A percentile compares a stretch with the other conserved stretches of the same genome.
Conservation (phyloP, 2,113 vertebrate species). For the Campylomormyrus tamandua region DNA sequence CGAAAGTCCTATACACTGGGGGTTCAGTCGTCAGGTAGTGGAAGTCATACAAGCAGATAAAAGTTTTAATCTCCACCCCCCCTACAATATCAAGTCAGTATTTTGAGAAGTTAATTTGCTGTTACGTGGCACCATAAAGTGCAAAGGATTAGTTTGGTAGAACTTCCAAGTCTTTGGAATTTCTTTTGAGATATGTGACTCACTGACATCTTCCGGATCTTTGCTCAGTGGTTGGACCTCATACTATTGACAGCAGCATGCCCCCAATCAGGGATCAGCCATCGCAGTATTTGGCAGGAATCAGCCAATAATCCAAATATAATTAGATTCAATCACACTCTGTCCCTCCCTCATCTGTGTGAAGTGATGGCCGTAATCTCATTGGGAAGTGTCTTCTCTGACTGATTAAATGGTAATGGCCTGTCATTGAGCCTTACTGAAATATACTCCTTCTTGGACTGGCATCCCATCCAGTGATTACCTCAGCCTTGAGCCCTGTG, state of each 20-base stretch:
- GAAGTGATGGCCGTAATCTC: neutral
- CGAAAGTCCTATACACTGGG: neutral
- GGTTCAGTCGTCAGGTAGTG: neutral
- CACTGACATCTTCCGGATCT: neutral
- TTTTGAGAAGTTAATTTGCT: neutral
- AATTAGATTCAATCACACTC: neutral
- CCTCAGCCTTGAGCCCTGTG: neutral
- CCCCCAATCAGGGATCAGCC: neutral
- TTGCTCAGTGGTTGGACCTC: neutral
- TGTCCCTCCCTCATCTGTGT: neutral
- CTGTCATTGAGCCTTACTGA: neutral
- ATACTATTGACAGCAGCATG: neutral
- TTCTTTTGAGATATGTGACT: neutral
- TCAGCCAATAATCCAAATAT: neutral
- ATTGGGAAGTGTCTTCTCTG: neutral
- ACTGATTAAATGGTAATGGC: neutral
- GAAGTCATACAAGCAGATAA: neutral
- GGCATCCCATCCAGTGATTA: neutral
- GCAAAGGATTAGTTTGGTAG: neutral
- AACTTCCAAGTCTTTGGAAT: neutral
- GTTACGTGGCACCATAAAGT: neutral
- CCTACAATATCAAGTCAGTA: neutral
- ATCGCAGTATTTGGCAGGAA: neutral
- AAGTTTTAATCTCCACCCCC: neutral
- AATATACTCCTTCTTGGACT: neutral